Percentiles rank a stretch among this genome's conserved stretches.
These are phyloP conservation scores for Schmidtea mediterranea DNA, from an alignment of 1,140 invertebrate species.

Conservation along the genomic window DNA sequence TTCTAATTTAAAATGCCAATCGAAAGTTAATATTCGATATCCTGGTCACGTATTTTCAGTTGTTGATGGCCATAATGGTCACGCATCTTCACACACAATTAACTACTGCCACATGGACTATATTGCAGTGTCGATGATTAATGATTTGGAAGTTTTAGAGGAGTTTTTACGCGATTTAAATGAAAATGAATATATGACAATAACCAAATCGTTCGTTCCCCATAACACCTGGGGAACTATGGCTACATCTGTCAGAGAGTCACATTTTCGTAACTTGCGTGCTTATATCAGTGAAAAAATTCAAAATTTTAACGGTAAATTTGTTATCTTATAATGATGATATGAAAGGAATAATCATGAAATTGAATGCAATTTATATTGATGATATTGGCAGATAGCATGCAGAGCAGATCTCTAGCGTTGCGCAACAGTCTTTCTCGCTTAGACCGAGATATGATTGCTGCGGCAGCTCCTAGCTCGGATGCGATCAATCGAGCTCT, in stretches of 20 bases:
- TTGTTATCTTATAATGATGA: too few species aligned
- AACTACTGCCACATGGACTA: constrained; percentile 48
- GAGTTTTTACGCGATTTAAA: not conserved
- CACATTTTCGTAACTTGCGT: not conserved
- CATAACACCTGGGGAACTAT: not conserved
- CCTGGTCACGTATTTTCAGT: constrained; percentile 49
- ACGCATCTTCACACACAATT: constrained; percentile 52
- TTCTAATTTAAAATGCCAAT: too few species aligned
- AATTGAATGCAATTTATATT: too few species aligned
- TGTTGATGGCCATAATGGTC: constrained; percentile 76
- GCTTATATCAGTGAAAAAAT: not conserved
- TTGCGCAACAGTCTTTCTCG: constrained; percentile 13
- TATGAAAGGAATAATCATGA: too few species aligned
- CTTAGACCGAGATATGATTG: constrained; percentile 48
- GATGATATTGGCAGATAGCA: too few species aligned
- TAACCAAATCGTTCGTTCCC: not conserved
- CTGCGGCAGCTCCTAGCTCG: constrained; percentile 34
- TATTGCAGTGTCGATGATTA: constrained; percentile 44
- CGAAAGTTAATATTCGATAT: not conserved
- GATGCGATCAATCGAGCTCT: constrained; percentile 25
- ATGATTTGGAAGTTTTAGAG: constrained; percentile 15
- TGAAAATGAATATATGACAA: not conserved
- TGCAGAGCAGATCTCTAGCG: not conserved
- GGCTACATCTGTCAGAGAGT: not conserved
- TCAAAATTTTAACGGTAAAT: not conserved